These are phyloP conservation scores for Channallabes apus DNA, from an alignment of 2,797 vertebrate species.

Conservation along the genomic window DNA sequence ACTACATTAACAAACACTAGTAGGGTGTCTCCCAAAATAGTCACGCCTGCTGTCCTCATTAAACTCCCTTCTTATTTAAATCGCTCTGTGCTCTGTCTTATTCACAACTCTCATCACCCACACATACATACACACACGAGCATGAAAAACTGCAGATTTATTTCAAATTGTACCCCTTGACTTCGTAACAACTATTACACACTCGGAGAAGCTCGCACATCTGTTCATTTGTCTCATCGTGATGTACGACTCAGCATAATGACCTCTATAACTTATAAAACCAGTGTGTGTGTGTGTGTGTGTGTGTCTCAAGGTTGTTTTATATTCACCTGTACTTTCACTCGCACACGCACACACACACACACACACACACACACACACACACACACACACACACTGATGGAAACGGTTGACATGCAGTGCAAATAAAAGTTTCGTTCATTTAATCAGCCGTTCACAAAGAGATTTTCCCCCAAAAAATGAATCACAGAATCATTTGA, in stretches of 20 bases:
- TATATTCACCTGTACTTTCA: neutral
- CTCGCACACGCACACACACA: neutral
- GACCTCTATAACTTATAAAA: neutral
- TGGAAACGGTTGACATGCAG: neutral
- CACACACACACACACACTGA: neutral
- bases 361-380: neutral
- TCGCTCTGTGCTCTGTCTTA: neutral
- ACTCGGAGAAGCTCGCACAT: neutral
- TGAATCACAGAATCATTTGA: neutral
- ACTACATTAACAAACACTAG: conserved; percentile 25
- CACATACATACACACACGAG: neutral
- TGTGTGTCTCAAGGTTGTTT: neutral
- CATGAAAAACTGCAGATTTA: neutral
- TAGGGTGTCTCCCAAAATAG: conserved; percentile 27
- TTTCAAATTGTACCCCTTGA: neutral
- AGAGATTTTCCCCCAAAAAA: neutral
- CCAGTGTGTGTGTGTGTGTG: neutral
- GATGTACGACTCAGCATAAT: neutral
- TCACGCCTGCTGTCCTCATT: conserved; percentile 28
- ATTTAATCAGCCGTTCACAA: neutral
- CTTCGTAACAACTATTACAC: neutral
- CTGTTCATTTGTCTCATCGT: conserved; percentile 2
- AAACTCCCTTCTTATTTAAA: conserved; percentile 24
- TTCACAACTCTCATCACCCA: neutral
- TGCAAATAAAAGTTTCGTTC: neutral